Evolutionary conservation across 1,140 invertebrate species (phyloP).

Genomic region (Diuraphis noxia): DNA sequence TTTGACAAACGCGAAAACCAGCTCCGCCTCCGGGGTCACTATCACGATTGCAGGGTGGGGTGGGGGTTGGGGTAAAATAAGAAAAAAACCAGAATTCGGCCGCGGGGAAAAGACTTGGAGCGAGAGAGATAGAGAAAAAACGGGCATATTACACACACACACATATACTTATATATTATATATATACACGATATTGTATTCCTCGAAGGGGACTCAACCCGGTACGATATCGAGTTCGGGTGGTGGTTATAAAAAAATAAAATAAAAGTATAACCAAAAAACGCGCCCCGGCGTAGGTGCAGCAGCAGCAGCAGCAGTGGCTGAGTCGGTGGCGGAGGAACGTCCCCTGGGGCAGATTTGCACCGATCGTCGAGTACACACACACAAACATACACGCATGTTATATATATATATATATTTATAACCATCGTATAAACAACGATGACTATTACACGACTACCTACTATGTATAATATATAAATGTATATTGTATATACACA

Average conservation of each 20-base stretch:
- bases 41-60: not conserved
- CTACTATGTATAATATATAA: not conserved
- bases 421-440: not conserved
- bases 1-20: conserved; percentile 35
- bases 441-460: not conserved
- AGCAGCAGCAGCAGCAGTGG: not conserved
- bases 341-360: conserved; percentile 19
- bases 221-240: not conserved
- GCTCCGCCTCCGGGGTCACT: not conserved
- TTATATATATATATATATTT: not conserved
- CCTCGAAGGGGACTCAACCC: not conserved
- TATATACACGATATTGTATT: not conserved
- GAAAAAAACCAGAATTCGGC: not conserved
- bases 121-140: not conserved
- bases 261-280: not conserved
- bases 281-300: not conserved
- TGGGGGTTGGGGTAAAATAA: not conserved
- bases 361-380: not conserved
- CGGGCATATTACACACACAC: not conserved
- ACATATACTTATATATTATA: not conserved
- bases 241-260: not conserved
- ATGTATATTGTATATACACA: not conserved
- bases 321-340: not conserved
- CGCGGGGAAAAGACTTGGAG: not conserved
- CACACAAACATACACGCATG: not conserved